Evolutionary conservation across 2,113 vertebrate species (phyloP).

Genomic region (Acanthochromis polyacanthus): DNA sequence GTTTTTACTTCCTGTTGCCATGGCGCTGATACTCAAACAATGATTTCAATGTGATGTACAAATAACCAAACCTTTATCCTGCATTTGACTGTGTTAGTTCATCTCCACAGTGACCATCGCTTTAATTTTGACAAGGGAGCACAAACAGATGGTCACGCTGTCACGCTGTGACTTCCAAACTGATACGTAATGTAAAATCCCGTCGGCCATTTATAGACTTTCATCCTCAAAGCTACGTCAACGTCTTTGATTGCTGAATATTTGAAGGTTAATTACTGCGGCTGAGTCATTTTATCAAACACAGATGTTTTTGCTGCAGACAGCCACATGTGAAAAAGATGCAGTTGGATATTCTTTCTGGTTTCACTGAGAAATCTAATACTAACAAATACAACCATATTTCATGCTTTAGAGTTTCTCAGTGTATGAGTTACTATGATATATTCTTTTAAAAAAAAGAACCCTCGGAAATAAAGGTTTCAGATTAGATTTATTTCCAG

Average conservation of each 20-base stretch:
- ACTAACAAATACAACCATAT: background rate
- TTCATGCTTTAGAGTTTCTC: background rate
- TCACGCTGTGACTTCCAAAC: constrained; percentile 25
- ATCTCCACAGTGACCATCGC: constrained; percentile 17
- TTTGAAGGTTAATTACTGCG: constrained; percentile 9
- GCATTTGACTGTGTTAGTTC: constrained; percentile 26
- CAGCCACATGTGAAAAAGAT: background rate
- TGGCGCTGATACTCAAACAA: constrained; percentile 46
- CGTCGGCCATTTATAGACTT: background rate
- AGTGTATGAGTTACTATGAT: background rate
- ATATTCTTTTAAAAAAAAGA: background rate
- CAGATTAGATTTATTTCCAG: constrained; percentile 9
- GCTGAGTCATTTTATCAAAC: constrained; percentile 30
- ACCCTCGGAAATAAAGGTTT: constrained; percentile 23
- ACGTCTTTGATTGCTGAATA: constrained; percentile 8
- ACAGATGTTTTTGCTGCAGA: constrained; percentile 1
- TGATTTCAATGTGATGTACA: constrained; percentile 38
- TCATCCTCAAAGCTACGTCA: constrained; percentile 6
- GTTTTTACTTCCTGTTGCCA: constrained; percentile 36
- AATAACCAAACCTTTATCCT: constrained; percentile 55
- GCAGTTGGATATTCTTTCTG: background rate
- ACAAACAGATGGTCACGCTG: constrained; percentile 63
- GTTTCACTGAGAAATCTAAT: background rate
- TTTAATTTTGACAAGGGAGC: constrained; percentile 26
- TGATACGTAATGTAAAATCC: constrained; percentile 11